Conservation (phyloP, 2,113 vertebrate genomes). For the Saimiri boliviensis region DNA sequence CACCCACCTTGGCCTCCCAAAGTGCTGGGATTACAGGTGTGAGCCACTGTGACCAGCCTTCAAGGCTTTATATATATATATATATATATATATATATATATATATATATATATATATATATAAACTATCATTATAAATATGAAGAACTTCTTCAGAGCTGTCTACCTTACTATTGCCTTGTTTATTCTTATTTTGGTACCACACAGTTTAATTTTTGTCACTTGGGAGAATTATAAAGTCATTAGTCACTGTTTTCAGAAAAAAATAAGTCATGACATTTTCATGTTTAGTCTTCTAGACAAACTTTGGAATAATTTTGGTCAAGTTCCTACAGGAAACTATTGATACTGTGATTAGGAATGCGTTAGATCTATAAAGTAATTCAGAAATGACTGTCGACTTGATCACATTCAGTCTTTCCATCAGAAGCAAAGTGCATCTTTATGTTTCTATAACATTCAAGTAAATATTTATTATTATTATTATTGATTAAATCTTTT, state of each 20-base stretch:
- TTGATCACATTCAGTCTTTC: neutral
- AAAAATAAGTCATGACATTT: neutral
- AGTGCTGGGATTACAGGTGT: no score
- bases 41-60: no score
- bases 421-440: neutral
- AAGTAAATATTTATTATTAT: neutral
- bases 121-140: neutral
- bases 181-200: neutral
- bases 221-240: neutral
- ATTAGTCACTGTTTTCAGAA: neutral
- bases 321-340: neutral
- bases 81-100: no score
- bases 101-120: no score
- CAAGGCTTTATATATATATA: neutral
- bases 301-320: neutral
- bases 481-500: neutral
- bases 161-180: neutral
- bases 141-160: neutral
- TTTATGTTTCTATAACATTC: neutral
- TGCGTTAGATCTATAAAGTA: neutral
- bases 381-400: neutral
- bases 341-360: neutral
- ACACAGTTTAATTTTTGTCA: neutral
- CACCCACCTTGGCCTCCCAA: no score
- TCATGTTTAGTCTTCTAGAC: neutral